Conservation (phyloP, 2,797 vertebrate genomes). For the Microcaecilia unicolor region DNA sequence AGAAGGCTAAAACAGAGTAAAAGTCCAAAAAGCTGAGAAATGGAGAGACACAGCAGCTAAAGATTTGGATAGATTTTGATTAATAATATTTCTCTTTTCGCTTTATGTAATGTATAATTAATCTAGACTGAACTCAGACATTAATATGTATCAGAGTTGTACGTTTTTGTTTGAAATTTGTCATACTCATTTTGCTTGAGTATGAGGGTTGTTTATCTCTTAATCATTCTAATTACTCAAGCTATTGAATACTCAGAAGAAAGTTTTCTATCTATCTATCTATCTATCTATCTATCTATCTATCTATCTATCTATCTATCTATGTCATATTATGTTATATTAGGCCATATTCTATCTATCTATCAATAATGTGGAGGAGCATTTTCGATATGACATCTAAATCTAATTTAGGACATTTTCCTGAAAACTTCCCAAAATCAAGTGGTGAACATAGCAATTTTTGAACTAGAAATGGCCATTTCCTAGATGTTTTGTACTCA, state of each 20-base stretch:
- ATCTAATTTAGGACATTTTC: too few species aligned
- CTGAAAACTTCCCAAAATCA: too few species aligned
- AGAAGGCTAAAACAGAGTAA: too few species aligned
- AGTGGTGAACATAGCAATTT: too few species aligned
- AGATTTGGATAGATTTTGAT: constrained; percentile 20
- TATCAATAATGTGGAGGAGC: too few species aligned
- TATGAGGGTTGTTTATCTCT: constrained; percentile 23
- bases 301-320: neutral
- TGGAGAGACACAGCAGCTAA: constrained; percentile 9
- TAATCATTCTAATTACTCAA: constrained; percentile 49
- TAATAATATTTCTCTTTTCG: constrained; percentile 30
- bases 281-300: neutral
- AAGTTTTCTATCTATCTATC: too few species aligned
- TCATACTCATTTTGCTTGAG: constrained; percentile 46
- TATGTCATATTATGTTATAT: too few species aligned
- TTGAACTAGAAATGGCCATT: too few species aligned
- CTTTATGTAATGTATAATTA: constrained; percentile 29
- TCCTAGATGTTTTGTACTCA: too few species aligned
- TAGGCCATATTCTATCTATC: too few species aligned
- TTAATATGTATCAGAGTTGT: constrained; percentile 38
- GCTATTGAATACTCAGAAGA: constrained; percentile 36
- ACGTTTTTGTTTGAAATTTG: constrained; percentile 41
- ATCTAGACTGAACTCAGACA: constrained; percentile 34
- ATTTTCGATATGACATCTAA: too few species aligned
- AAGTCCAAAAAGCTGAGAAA: too few species aligned